Evolutionary conservation across 2,888 invertebrate species (phyloP).

Genomic region (Gandaritis pyraliata): DNA sequence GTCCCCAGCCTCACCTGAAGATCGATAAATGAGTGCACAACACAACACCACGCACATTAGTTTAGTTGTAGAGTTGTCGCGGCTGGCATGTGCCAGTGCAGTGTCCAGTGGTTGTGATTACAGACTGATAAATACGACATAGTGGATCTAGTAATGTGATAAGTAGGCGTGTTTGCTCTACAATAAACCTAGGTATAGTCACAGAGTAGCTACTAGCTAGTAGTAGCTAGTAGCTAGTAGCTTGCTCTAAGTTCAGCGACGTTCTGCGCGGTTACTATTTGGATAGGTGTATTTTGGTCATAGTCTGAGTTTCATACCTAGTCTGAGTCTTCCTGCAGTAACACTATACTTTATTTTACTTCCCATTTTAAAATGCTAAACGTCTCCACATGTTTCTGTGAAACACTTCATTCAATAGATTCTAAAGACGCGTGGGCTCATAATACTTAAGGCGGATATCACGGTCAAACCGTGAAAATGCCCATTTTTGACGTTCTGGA

Average conservation of each 20-base stretch:
- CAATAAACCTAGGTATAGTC: neutral
- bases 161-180: neutral
- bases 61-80: constrained; percentile 27
- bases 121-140: constrained; percentile 5
- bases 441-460: constrained; percentile 6
- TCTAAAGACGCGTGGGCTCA: constrained; percentile 1
- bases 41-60: constrained; percentile 18
- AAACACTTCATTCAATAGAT: no score
- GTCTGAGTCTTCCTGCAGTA: no score
- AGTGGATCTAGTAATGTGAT: constrained; percentile 1
- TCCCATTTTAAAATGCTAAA: no score
- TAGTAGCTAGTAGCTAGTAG: no score
- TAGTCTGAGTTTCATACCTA: no score
- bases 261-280: no score
- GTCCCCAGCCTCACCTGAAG: constrained; percentile 12
- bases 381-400: no score
- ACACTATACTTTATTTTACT: no score
- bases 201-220: neutral
- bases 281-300: no score
- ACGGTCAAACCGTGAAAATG: no score
- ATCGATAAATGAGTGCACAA: constrained; percentile 26
- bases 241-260: no score
- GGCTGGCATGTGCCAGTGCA: constrained; percentile 19
- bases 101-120: constrained; percentile 17
- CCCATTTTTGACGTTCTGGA: no score